Evolutionary conservation across 1,140 invertebrate species (phyloP).

Genomic region (Hylaeus volcanicus): DNA sequence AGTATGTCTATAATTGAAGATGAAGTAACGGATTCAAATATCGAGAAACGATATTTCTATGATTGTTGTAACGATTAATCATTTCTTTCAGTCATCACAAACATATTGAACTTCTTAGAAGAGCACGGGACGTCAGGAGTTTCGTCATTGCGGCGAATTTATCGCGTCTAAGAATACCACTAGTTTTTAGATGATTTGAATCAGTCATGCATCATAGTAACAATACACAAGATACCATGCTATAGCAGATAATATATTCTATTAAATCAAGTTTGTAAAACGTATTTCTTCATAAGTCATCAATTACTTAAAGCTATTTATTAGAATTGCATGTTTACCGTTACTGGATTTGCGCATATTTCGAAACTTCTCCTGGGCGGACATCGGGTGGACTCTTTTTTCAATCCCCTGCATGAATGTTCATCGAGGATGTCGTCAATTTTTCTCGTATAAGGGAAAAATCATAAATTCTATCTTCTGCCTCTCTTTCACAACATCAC

Average conservation of each 20-base stretch:
- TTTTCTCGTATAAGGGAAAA: too few relatives aligned
- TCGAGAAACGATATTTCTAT: slow-evolving; percentile 5
- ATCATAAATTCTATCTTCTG: too few relatives aligned
- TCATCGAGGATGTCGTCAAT: background rate
- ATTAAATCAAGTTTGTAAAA: background rate
- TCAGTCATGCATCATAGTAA: background rate
- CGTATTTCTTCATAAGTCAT: background rate
- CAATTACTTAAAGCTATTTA: background rate
- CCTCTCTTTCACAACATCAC: too few relatives aligned
- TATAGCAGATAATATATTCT: background rate
- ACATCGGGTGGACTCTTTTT: background rate
- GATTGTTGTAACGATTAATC: slow-evolving; percentile 16
- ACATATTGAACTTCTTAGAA: slow-evolving; percentile 64
- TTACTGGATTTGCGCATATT: background rate
- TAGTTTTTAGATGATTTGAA: background rate
- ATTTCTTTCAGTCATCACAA: slow-evolving; percentile 54
- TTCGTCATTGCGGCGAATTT: slow-evolving; percentile 49
- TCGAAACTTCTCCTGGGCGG: background rate
- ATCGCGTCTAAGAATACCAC: slow-evolving; percentile 23
- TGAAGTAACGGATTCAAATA: background rate
- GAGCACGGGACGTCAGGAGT: slow-evolving; percentile 36
- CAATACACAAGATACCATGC: background rate
- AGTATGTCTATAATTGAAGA: slow-evolving; percentile 48
- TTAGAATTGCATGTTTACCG: too few relatives aligned
- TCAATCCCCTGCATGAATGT: background rate